A percentile compares a stretch with the other conserved stretches of the same genome.
These are phyloP conservation scores for Nematostella vectensis DNA, from an alignment of 92 coral and sea anemone species.

Conservation along the genomic window DNA sequence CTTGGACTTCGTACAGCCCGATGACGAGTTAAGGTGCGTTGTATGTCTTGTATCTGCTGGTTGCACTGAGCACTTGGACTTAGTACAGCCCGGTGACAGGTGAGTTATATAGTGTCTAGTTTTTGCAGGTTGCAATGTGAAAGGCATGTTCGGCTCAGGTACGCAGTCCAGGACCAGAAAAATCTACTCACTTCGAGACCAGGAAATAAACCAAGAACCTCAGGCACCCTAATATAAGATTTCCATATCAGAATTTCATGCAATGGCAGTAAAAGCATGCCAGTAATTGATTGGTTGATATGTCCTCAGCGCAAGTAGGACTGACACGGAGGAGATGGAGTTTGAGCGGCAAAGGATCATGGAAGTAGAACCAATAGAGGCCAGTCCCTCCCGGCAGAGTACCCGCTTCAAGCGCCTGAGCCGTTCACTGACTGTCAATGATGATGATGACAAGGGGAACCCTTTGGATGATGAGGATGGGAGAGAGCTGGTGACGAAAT, in stretches of 20 bases:
- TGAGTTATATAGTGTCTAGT: conserved; percentile 64
- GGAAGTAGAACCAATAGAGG: conserved; percentile 34
- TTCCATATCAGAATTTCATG: no score
- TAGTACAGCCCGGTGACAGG: conserved; percentile 62
- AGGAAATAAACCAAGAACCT: no score
- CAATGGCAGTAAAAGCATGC: no score
- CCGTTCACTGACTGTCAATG: conserved; percentile 33
- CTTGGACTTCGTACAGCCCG: conserved; percentile 72
- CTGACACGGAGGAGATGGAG: conserved; percentile 24
- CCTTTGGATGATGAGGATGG: conserved; percentile 24
- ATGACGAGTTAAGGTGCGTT: conserved; percentile 48
- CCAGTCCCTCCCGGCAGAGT: conserved; percentile 30
- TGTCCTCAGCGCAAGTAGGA: no score
- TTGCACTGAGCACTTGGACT: conserved; percentile 84
- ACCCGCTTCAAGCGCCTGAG: conserved; percentile 29
- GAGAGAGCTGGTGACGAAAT: conserved; percentile 64
- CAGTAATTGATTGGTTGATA: no score
- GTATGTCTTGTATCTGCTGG: conserved; percentile 84
- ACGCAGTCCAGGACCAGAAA: no score
- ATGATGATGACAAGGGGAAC: not conserved
- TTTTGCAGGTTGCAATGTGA: conserved; percentile 75
- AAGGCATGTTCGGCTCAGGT: no score
- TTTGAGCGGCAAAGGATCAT: conserved; percentile 18
- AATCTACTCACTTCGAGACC: no score
- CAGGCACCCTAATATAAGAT: no score